These are phyloP conservation scores for Lysandra coridon DNA, from an alignment of 2,888 invertebrate genomes.

Conservation along the genomic window DNA sequence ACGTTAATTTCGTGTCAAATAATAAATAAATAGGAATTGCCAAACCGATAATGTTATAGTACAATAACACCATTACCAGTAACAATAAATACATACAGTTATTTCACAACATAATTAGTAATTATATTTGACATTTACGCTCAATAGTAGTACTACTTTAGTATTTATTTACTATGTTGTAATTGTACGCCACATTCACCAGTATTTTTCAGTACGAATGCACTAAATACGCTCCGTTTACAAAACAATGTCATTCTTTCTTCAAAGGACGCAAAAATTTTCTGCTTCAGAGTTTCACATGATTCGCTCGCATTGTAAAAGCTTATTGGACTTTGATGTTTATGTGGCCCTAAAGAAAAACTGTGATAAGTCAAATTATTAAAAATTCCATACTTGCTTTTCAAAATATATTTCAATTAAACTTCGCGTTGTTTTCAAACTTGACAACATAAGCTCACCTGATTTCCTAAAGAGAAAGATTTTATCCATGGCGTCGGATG, in stretches of 20 bases:
- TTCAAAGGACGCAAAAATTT: neutral
- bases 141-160: neutral
- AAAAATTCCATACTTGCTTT: too few relatives aligned
- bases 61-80: neutral
- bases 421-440: neutral
- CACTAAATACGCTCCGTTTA: neutral
- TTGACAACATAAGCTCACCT: too few relatives aligned
- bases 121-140: constrained; percentile 12
- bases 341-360: neutral
- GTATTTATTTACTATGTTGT: neutral
- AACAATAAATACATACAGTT: neutral
- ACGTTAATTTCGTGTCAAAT: neutral
- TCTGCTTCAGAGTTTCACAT: neutral
- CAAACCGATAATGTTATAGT: neutral
- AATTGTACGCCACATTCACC: neutral
- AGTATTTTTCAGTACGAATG: neutral
- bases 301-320: neutral
- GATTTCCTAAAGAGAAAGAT: too few relatives aligned
- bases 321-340: neutral
- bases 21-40: constrained; percentile 10
- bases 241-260: neutral
- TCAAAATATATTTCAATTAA: neutral
- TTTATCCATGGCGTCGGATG: too few relatives aligned
- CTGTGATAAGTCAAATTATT: neutral
- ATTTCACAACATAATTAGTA: neutral